Evolutionary conservation across 2,888 invertebrate species (phyloP).

Genomic region (Cosmia trapezina): DNA sequence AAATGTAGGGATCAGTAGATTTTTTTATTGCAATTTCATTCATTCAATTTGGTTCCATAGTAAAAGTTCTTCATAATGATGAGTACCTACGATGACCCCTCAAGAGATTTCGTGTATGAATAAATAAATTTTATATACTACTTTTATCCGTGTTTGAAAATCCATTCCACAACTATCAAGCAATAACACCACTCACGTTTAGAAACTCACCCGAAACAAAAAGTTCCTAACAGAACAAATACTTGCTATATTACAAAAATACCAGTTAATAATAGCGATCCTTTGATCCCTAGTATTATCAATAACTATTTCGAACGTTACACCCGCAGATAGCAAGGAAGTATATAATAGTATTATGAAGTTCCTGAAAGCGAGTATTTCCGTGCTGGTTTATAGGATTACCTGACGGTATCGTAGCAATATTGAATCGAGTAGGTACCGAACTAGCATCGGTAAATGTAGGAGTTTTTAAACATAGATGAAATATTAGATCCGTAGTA

Average conservation of each 20-base stretch:
- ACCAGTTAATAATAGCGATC: slow-evolving; percentile 61
- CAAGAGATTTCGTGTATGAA: too few relatives aligned
- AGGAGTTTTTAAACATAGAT: slow-evolving; percentile 58
- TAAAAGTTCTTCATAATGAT: too few relatives aligned
- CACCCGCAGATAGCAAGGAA: slow-evolving; percentile 51
- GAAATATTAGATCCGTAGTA: slow-evolving; percentile 47
- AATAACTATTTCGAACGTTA: slow-evolving; percentile 57
- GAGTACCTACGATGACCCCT: too few relatives aligned
- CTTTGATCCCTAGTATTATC: slow-evolving; percentile 61
- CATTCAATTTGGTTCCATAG: too few relatives aligned
- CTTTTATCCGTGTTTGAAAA: not conserved
- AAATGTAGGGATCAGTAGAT: too few relatives aligned
- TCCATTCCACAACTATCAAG: slow-evolving; percentile 19
- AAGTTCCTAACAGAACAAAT: slow-evolving; percentile 37
- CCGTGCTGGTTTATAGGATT: slow-evolving; percentile 72
- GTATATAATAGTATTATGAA: slow-evolving; percentile 72
- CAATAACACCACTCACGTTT: slow-evolving; percentile 20
- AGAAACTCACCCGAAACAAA: slow-evolving; percentile 39
- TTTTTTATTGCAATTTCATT: too few relatives aligned
- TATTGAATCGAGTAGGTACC: slow-evolving; percentile 64
- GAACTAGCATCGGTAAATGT: slow-evolving; percentile 43
- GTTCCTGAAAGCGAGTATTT: slow-evolving; percentile 69
- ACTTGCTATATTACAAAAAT: slow-evolving; percentile 42
- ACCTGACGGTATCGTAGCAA: slow-evolving; percentile 62
- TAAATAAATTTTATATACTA: too few relatives aligned